Conservation (phyloP, 2,797 vertebrate species). For the Scolopax rusticola region DNA sequence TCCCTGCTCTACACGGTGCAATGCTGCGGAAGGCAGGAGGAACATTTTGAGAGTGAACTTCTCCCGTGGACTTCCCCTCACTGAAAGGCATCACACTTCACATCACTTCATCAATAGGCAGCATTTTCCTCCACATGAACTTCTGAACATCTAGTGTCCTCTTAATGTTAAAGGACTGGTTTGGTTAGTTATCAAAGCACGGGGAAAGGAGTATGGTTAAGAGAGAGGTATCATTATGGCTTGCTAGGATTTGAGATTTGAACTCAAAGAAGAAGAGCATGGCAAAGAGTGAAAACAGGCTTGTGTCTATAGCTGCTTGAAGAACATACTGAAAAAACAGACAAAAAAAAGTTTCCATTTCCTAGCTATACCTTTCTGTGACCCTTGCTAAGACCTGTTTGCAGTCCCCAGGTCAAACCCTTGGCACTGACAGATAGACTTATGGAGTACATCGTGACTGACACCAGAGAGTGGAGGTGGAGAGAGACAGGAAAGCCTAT, state of each 20-base stretch:
- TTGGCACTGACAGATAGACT: not conserved
- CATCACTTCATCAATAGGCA: not conserved
- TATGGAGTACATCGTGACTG: rapidly evolving
- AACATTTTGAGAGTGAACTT: not conserved
- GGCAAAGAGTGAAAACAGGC: not conserved
- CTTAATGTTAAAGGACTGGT: not conserved
- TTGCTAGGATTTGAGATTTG: not conserved
- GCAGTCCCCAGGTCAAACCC: not conserved
- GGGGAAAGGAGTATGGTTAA: not conserved
- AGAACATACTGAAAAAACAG: not conserved
- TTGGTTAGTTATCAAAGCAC: not conserved
- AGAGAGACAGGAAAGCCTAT: not conserved
- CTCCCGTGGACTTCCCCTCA: not conserved
- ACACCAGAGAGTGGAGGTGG: not conserved
- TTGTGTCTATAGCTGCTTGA: not conserved
- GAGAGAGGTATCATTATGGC: not conserved
- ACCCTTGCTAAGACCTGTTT: not conserved
- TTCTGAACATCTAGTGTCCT: not conserved
- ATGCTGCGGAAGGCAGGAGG: not conserved
- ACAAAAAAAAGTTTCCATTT: not conserved
- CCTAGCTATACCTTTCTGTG: not conserved
- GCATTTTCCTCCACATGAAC: not conserved
- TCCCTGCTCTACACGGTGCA: rapidly evolving
- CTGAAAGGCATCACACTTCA: not conserved
- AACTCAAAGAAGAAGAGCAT: not conserved